phyloP scores from a whole-genome alignment of 2,888 invertebrate species.

The Trachelus tabidus region DNA sequence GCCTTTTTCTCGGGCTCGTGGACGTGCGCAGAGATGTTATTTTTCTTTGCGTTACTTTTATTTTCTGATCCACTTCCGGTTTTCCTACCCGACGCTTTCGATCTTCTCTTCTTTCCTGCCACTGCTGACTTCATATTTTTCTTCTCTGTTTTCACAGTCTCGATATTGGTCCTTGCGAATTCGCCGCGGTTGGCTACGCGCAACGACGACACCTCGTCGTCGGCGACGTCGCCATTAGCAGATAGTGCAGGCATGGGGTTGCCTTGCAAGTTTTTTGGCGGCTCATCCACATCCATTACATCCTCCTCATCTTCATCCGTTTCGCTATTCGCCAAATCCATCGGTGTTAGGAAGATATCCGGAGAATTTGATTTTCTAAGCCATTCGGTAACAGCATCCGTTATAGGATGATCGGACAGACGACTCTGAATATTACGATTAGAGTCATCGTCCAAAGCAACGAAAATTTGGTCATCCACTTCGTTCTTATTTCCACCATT shows the following conservation, averaged over 20 bases:
- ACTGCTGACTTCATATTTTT: slow-evolving; percentile 20
- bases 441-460: slow-evolving; percentile 52
- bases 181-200: slow-evolving; percentile 51
- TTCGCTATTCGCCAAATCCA: slow-evolving; percentile 36
- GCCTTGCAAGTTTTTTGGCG: slow-evolving; percentile 70
- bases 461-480: slow-evolving; percentile 22
- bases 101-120: slow-evolving; percentile 35
- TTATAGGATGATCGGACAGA: slow-evolving; percentile 65
- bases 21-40: slow-evolving; percentile 2
- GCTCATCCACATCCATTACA: slow-evolving; percentile 33
- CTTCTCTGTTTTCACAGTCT: not conserved
- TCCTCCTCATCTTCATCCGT: slow-evolving; percentile 42
- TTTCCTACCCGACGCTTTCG: slow-evolving; percentile 14
- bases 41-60: slow-evolving; percentile 22
- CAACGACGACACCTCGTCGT: slow-evolving; percentile 42
- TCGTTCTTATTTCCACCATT: not conserved
- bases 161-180: slow-evolving; percentile 48
- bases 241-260: slow-evolving; percentile 70
- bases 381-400: slow-evolving; percentile 73
- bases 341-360: slow-evolving; percentile 54
- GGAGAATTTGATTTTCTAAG: slow-evolving; percentile 64
- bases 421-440: slow-evolving; percentile 54
- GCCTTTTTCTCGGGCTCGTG: slow-evolving; percentile 17
- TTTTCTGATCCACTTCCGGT: not conserved
- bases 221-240: slow-evolving; percentile 59